Base-by-base conservation (phyloP, 2,888 invertebrate genomes). In the Cheilosia pagana region DNA sequence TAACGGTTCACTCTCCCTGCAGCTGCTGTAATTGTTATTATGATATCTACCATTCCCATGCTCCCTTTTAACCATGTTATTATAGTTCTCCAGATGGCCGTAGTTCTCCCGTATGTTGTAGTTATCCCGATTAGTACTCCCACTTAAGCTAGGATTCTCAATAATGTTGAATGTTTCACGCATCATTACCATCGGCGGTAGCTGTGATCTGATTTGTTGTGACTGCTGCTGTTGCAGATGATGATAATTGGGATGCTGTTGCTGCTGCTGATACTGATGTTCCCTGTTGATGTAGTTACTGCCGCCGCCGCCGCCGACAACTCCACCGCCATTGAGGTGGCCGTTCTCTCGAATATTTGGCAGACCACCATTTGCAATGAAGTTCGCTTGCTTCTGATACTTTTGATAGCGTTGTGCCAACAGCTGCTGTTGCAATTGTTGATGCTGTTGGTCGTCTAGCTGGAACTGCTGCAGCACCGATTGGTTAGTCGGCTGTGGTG, bases 181-280 rank as follows among this genome's bases (percentile, higher is more conserved):
- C 87, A 91, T 93, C 87, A 94, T 93, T 93, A 89, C 93, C 94
- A 78, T 93, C 92, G 88, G 92, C 93, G 88, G 92, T 91, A 81
- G 6, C 25, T 85, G 85, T 1, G 67, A 67, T 43, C 87, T 48
- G 25, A 76, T 81, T 67, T 87, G 70, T 31, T 87, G 67, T 5
- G 78, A 48, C 41, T 77, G 82, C 16, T 78, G 81, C n/a, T 68
- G 74, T n/a, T 70, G 76, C 48, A 65, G 25, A 21, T 79, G 77
- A 68, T 81, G 81, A 19, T 85, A 86, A 43, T 65, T 86, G 14
- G 67, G 12, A 12, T 50, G 59, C 45, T 74, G 53, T 10, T 71
- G 72, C 21, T 87, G 76, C 41, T 75, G 87, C 50, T 81, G 86
- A 65, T 88, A 88, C 3, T 81, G 79, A 8, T 71, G 71, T 8